Evolutionary conservation across 2,888 invertebrate species (phyloP).

Genomic region (Rhingia campestris): DNA sequence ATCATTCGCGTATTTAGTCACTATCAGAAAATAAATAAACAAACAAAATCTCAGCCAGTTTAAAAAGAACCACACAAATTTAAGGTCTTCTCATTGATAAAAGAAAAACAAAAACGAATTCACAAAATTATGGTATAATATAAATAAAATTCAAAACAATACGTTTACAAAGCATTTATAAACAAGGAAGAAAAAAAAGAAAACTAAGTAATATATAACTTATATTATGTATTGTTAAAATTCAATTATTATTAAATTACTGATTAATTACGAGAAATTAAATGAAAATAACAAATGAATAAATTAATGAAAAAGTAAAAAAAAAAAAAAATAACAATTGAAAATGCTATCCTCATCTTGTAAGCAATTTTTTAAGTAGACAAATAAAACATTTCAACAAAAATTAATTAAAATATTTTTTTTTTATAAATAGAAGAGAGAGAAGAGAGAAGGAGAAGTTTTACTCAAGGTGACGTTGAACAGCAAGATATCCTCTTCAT

Average conservation of each 20-base stretch:
- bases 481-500: no score
- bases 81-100: slow-evolving; percentile 72
- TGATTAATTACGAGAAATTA: slow-evolving; percentile 70
- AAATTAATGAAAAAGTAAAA: slow-evolving; percentile 29
- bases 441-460: no score
- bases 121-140: slow-evolving; percentile 31
- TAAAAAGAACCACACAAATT: slow-evolving; percentile 72
- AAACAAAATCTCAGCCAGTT: slow-evolving; percentile 69
- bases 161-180: slow-evolving; percentile 71
- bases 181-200: slow-evolving; percentile 52
- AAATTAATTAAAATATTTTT: slow-evolving; percentile 52
- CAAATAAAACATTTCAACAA: slow-evolving; percentile 73
- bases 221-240: slow-evolving; percentile 74
- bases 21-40: slow-evolving; percentile 55
- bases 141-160: slow-evolving; percentile 47
- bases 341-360: slow-evolving; percentile 75
- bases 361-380: slow-evolving; percentile 76
- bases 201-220: slow-evolving; percentile 67
- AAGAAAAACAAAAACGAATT: slow-evolving; percentile 40
- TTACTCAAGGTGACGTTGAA: no score
- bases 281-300: slow-evolving; percentile 50
- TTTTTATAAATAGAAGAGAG: neutral
- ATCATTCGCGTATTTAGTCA: slow-evolving; percentile 73
- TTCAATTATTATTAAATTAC: slow-evolving; percentile 74
- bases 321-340: slow-evolving; percentile 67